Evolutionary conservation across 2,113 vertebrate species (phyloP), one percentile per base, ranked within the genome.

Genomic region (Rhinolophus ferrumequinum): DNA sequence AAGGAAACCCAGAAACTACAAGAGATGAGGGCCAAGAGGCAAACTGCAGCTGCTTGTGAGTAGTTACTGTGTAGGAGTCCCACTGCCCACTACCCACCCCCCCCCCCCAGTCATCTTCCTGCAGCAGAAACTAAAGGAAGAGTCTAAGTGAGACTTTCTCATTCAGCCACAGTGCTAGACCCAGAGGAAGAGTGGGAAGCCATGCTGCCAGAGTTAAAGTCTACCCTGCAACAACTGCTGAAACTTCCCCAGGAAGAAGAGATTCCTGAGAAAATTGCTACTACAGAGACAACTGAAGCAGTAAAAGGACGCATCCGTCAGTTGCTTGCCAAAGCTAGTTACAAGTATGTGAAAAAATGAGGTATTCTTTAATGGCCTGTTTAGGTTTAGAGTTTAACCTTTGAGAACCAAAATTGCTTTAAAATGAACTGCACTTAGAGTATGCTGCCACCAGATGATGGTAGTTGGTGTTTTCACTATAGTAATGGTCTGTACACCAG

Each of bases 111-210:
- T 19, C 50, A 76, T 79, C 56, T 9, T 82, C 64, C n/a, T 54
- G 0, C 3, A n/a, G 35, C 26, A 21, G 30, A 84, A 79, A 28
- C 5, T 50, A 50, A 5, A 16, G 50, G 64, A 41, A 66, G 88
- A 41, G 11, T 52, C 85, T 93, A 44, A 97, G 54, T 8, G 11
- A 93, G 4, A 9, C 70, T 86, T 75, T 67, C 22, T 88, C 9
- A 3, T 56, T 38, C 92, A 99, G 99, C 98, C 54, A 87, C 98
- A 18, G 98, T 96, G 13, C 98, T 99, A 11, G 92, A 98, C n/a
- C 99, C 99, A 12, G 98, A 98, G 30, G 99, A 99, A 97, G 99
- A 99, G 90, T 99, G 99, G 99, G 98, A 99, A 64, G 99, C 99
- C 0, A 99, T 99, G 99, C 98, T 99, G 93, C 99, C 99, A 12